Base-by-base conservation (phyloP, 2,797 vertebrate species). In the Zalophus californianus region DNA sequence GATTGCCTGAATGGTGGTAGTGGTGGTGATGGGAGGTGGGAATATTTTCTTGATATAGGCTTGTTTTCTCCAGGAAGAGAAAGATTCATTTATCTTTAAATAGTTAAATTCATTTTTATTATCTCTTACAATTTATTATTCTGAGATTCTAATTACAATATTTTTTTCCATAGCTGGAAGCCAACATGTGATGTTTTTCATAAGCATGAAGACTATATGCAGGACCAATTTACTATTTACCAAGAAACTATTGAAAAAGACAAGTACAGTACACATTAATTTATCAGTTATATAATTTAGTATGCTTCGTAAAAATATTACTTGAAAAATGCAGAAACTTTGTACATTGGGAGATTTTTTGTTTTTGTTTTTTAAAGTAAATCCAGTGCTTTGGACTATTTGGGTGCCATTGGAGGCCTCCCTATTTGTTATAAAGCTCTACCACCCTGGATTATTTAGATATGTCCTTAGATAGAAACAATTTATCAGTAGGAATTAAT, bases 171-270 rank as follows among this genome's bases (percentile, higher is more conserved):
- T 95, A 99, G 99, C 70, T 99, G 98, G 98, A 99, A 98, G 84
- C 97, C 98, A 87, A 98, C 98, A 2, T 98, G 92, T 96, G 92
- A 89, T 94, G 91, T 99, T 97, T 98, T 99, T 92, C 97, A 75
- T 97, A 98, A 98, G 66, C 98, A 99, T 96, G 98, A 98, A 98
- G 97, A 98, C 78, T 98, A 98, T 95, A 96, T 99, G 96, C 97
- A 98, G 95, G 98, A 97, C 11, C 98, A 98, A 87, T 86, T 99
- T 48, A 88, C 97, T 95, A 20, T 82, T 97, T 96, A 94, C 90
- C 96, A 98, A 97, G 98, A 99, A 98, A 68, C 93, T 94, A 77
- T 90, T 98, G 99, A 99, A 98, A 98, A 98, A 94, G 99, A 99
- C 97, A 99, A 98, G 99, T 99, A 99, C 38, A 97, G 98, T 99